Base-by-base conservation (phyloP, 2,888 invertebrate species). In the Eupithecia exiguata region DNA sequence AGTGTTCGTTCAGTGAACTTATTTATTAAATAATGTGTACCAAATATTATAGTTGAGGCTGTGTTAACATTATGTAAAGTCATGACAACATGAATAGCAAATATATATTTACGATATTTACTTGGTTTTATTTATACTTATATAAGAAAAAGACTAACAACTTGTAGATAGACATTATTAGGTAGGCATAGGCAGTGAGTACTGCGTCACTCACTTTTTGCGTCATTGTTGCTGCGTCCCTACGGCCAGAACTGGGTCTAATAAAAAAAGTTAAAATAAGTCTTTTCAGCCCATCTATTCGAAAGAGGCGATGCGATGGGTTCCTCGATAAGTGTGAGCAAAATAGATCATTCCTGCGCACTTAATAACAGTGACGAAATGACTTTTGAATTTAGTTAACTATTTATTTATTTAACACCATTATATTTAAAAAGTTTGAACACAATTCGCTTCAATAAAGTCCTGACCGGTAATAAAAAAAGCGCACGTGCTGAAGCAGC, bases 41-140 rank as follows among this genome's bases (percentile, higher is more conserved):
- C 79, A 79, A 77, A 68, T 76, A 75, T 75, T 76, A 61, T 30
- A 81, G 84, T 80, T 77, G 79, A 86, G 84, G 84, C 86, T 87
- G 86, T 87, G 87, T 84, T 83, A 84, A 68, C 79, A 66, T 82
- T 83, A 83, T 85, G 84, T 84, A 84, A 83, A 83, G 82, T 84
- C 82, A n/a, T n/a, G n/a, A n/a, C n/a, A n/a, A 82, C 83, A 84
- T 82, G 83, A 85, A 86, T 83, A 86, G 86, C 82, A 87, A 86
- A 86, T 81, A 70, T 71, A 76, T 84, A 86, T 83, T 82, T 81
- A 78, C 78, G 36, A 69, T 73, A 53, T 71, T 78, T 73, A 77
- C 78, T 83, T 84, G 71, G 78, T 87, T 84, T 86, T 72, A 85
- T 86, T 87, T 84, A 35, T 53, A 1, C 14, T 65, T 53, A 25